Percentiles rank a stretch among this genome's conserved stretches.
These are phyloP conservation scores for Crotalus tigris DNA, from an alignment of 2,113 vertebrate species.

Conservation along the genomic window DNA sequence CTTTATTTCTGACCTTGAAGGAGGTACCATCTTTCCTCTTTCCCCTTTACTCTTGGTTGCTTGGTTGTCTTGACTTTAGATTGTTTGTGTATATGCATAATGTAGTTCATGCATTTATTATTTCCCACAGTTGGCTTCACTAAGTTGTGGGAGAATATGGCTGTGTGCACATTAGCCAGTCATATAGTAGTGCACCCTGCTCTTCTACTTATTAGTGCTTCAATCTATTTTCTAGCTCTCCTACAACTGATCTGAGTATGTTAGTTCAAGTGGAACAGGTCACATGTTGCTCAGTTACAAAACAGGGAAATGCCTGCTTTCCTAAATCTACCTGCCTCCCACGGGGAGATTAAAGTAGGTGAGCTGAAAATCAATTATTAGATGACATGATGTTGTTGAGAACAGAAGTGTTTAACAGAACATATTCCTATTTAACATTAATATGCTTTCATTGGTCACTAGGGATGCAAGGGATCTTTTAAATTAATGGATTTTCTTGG, in stretches of 20 bases:
- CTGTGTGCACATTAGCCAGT: neutral
- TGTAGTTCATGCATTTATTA: neutral
- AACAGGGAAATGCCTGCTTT: neutral
- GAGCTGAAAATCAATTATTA: neutral
- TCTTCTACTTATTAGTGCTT: neutral
- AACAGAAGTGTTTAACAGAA: conserved; percentile 11
- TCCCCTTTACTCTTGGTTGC: neutral
- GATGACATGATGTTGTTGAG: conserved; percentile 18
- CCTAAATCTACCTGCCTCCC: neutral
- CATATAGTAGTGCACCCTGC: too few species aligned
- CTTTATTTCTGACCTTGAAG: neutral
- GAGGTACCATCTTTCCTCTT: neutral
- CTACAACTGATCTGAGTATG: neutral
- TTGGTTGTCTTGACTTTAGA: neutral
- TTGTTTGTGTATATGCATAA: neutral
- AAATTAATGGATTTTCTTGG: conserved; percentile 17
- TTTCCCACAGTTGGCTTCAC: neutral
- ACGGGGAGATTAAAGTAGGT: conserved; percentile 8
- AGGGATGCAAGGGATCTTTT: neutral
- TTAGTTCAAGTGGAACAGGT: neutral
- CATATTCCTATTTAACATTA: neutral
- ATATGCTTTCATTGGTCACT: neutral
- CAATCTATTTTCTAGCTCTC: neutral
- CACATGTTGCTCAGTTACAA: neutral
- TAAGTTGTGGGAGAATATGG: neutral